These are phyloP conservation scores for Malachius bipustulatus DNA, from an alignment of 2,888 invertebrate genomes.

Conservation along the genomic window DNA sequence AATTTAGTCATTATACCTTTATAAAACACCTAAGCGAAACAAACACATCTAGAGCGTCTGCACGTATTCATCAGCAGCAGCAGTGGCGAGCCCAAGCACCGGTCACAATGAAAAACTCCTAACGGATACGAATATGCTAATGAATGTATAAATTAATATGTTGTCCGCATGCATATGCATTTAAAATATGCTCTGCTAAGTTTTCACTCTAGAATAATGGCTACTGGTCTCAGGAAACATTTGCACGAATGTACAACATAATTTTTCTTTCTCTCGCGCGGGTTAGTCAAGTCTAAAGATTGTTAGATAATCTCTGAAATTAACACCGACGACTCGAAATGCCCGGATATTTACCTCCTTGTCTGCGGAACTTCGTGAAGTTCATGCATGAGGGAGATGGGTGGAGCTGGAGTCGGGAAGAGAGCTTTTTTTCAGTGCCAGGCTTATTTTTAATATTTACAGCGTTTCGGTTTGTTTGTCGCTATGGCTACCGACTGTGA, in stretches of 20 bases:
- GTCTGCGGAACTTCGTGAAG: too few species aligned
- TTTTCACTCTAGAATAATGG: constrained; percentile 31
- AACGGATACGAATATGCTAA: constrained; percentile 42
- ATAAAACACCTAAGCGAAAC: too few species aligned
- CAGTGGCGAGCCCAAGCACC: too few species aligned
- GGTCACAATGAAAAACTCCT: constrained; percentile 38
- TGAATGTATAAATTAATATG: constrained; percentile 41
- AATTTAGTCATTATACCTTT: too few species aligned
- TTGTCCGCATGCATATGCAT: constrained; percentile 41
- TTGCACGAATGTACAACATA: constrained; percentile 34
- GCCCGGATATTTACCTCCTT: constrained; percentile 14
- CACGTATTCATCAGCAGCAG: too few species aligned
- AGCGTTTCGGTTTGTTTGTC: neutral
- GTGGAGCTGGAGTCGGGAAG: too few species aligned
- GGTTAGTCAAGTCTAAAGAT: constrained; percentile 41
- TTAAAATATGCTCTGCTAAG: constrained; percentile 26
- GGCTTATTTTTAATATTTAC: neutral
- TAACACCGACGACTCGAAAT: constrained; percentile 36
- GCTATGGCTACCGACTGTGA: constrained; percentile 3
- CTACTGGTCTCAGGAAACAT: constrained; percentile 22
- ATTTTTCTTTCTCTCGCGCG: constrained; percentile 40
- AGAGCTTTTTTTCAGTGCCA: constrained; percentile 1
- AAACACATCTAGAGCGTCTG: too few species aligned
- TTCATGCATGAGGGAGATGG: too few species aligned
- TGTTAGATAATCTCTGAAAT: constrained; percentile 39